A percentile compares a stretch with the other conserved stretches of the same genome.
Evolutionary conservation across 2,797 vertebrate genomes (phyloP).

Genomic region (Caiman crocodilus): DNA sequence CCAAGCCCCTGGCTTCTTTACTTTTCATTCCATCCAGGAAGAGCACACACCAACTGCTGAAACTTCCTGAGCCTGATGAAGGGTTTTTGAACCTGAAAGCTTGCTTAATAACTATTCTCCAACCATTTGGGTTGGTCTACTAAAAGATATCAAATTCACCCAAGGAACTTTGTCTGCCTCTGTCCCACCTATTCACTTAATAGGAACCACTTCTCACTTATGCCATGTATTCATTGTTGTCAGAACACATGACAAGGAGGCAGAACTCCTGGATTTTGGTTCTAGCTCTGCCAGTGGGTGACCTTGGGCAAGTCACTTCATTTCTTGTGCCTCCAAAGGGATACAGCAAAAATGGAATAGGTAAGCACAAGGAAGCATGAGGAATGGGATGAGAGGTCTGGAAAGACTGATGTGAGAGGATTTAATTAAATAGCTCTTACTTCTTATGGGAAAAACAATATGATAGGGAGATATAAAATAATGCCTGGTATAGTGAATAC

Average conservation of each 20-base stretch:
- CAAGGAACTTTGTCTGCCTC: neutral
- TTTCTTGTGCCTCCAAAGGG: neutral
- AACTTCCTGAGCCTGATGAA: too few species aligned
- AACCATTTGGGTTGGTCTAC: too few species aligned
- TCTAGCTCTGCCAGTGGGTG: neutral
- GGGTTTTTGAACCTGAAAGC: too few species aligned
- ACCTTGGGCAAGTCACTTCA: too few species aligned
- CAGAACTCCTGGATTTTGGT: neutral
- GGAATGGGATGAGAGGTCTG: too few species aligned
- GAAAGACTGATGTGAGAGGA: neutral
- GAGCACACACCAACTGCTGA: too few species aligned
- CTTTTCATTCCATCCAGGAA: too few species aligned
- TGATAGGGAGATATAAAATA: neutral
- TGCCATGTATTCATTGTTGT: neutral
- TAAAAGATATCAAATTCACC: too few species aligned
- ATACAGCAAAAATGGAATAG: neutral
- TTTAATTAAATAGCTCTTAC: neutral
- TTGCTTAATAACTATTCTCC: too few species aligned
- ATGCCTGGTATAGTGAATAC: neutral
- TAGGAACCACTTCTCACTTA: neutral
- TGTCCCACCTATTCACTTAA: neutral
- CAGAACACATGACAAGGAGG: neutral
- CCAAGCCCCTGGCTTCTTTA: too few species aligned
- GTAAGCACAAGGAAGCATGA: too few species aligned
- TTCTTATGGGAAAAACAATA: neutral